Evolutionary conservation across 2,113 vertebrate genomes (phyloP), one percentile per base, ranked within the genome.

Genomic region (Poicephalus gulielmi): DNA sequence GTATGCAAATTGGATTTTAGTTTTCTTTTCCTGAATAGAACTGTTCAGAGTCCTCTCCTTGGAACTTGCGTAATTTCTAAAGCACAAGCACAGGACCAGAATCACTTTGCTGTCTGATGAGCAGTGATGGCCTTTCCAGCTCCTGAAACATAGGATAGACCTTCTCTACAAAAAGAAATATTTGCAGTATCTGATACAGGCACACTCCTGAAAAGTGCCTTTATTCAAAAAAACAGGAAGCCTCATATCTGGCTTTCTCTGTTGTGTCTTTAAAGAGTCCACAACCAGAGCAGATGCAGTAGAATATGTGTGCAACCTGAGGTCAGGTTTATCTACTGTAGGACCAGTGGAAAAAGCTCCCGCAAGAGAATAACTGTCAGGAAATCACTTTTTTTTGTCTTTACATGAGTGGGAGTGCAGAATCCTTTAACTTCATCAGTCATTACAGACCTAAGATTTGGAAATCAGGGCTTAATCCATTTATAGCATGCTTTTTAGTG

Each of bases 381-480:
- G 81, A 86, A 55, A 52, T 22, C 5, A 49, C 16, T 53, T 6
- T 30, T 11, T 55, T 31, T 33, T 57, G 10, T 35, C 71, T 63
- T 60, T 11, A 33, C 13, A 25, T 5, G 23, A 11, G 4, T 39
- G n/a, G 30, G 39, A 25, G 18, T 50, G 3, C 69, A 17, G 31
- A 86, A 37, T 78, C 22, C 23, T 81, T 11, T 69, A 30, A 27
- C 7, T 81, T 83, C 27, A 25, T 80, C 22, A 16, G 0, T 78
- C 33, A 3, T 70, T 53, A 44, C 28, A 52, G 39, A 41, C n/a
- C 47, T 44, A 71, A 67, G 37, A 33, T 77, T 31, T 59, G 55
- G 28, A 90, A 74, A 28, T 46, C 13, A 2, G 35, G 17, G 70
- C 17, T n/a, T 28, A 9, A 24, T 13, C 4, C 0, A 0, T 66